Conservation (phyloP, 2,888 invertebrate genomes). For the Eupithecia subumbrata region DNA sequence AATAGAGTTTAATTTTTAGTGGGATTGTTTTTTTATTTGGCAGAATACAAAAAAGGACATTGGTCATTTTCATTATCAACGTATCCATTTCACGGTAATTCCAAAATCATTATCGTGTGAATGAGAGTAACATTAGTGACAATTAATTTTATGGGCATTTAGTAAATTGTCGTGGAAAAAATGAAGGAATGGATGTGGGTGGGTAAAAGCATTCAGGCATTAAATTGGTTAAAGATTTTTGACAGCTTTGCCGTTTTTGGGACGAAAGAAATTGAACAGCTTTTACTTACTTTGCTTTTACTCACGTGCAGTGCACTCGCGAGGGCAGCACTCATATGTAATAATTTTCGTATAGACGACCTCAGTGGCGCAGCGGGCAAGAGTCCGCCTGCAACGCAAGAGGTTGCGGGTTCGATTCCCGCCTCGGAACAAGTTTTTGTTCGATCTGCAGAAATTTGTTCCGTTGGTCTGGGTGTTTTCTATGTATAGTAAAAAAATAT, state of each 20-base stretch:
- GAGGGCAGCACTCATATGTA: too few relatives aligned
- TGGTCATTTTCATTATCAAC: constrained; percentile 63
- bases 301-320: too few relatives aligned
- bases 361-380: too few relatives aligned
- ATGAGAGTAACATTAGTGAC: constrained; percentile 63
- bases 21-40: constrained; percentile 35
- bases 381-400: too few relatives aligned
- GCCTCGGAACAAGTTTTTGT: too few relatives aligned
- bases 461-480: too few relatives aligned
- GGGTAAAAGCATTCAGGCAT: constrained; percentile 48
- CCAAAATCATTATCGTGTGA: constrained; percentile 67
- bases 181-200: constrained; percentile 71
- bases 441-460: too few relatives aligned
- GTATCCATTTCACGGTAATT: constrained; percentile 63
- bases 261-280: background rate
- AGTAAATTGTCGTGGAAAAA: constrained; percentile 78
- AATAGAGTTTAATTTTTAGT: constrained; percentile 45
- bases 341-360: too few relatives aligned
- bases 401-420: too few relatives aligned
- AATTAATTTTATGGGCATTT: constrained; percentile 78
- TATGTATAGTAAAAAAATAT: too few relatives aligned
- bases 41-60: constrained; percentile 57
- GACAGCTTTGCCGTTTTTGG: background rate
- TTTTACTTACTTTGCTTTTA: background rate
- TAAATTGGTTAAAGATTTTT: constrained; percentile 14